Conservation (phyloP, 2,113 vertebrate genomes). For the Myxocyprinus asiaticus region DNA sequence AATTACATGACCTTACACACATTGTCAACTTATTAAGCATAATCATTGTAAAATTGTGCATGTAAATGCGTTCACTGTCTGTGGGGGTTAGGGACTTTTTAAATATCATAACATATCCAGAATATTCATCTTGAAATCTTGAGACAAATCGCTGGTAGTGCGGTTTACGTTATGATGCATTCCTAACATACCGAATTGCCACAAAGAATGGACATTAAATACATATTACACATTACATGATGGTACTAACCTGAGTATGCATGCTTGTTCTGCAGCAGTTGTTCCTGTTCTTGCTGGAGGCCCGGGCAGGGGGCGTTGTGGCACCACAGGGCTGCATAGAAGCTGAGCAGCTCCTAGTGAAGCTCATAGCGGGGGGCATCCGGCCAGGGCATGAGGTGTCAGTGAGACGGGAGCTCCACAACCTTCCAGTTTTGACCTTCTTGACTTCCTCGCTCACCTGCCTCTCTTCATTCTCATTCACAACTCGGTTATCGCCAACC, state of each 20-base stretch:
- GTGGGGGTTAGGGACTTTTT: no score
- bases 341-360: conserved; percentile 68
- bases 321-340: conserved; percentile 62
- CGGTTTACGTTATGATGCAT: no score
- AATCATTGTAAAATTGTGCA: no score
- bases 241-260: not conserved
- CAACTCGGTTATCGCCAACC: conserved; percentile 69
- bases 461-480: conserved; percentile 72
- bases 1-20: no score
- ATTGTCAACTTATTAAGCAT: no score
- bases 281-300: conserved; percentile 74
- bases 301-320: conserved; percentile 32
- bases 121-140: no score
- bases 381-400: conserved; percentile 58
- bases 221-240: no score
- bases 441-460: conserved; percentile 73
- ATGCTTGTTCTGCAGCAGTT: conserved; percentile 60
- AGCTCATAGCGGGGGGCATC: conserved; percentile 71
- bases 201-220: not conserved
- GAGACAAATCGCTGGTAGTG: no score
- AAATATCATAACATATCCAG: no score
- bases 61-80: no score
- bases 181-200: no score
- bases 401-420: conserved; percentile 55
- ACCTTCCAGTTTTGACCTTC: conserved; percentile 63